These are phyloP conservation scores for Aromia moschata DNA, from an alignment of 2,888 invertebrate species.

Conservation along the genomic window DNA sequence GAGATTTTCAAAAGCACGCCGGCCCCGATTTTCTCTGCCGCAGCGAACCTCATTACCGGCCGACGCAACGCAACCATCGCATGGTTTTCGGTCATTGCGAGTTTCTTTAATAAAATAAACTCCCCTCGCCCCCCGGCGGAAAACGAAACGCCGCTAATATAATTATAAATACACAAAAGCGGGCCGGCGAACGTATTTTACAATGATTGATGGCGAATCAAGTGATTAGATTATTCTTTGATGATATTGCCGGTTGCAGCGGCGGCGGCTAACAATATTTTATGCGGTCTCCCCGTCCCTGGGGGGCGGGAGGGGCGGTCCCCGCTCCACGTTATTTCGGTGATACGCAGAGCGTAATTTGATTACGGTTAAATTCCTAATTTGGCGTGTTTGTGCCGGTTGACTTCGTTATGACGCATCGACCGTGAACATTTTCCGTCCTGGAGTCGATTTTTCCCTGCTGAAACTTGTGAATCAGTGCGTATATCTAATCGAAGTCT, in stretches of 20 bases:
- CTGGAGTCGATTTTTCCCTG: too few relatives aligned
- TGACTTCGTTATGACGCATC: too few relatives aligned
- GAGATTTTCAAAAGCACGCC: constrained; percentile 1
- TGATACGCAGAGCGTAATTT: constrained; percentile 9
- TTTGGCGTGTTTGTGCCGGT: neutral
- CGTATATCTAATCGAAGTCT: too few relatives aligned
- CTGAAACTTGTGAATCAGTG: too few relatives aligned
- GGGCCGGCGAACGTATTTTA: constrained; percentile 34
- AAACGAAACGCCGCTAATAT: constrained; percentile 31
- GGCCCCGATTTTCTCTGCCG: neutral
- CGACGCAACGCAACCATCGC: constrained; percentile 20
- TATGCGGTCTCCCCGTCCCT: constrained; percentile 5
- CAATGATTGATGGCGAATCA: constrained; percentile 39
- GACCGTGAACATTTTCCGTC: too few relatives aligned
- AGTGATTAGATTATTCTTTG: constrained; percentile 40
- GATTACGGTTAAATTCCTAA: constrained; percentile 8
- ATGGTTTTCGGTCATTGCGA: constrained; percentile 19
- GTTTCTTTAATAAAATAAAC: constrained; percentile 33
- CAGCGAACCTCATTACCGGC: constrained; percentile 5
- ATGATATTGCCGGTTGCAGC: constrained; percentile 33
- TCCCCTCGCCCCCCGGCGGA: constrained; percentile 5
- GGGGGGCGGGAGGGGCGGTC: constrained; percentile 5
- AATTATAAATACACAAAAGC: constrained; percentile 30
- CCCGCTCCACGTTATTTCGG: neutral
- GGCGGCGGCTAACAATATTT: constrained; percentile 18